Evolutionary conservation across 1,140 invertebrate species (phyloP).

Genomic region (Tyrophagus putrescentiae): DNA sequence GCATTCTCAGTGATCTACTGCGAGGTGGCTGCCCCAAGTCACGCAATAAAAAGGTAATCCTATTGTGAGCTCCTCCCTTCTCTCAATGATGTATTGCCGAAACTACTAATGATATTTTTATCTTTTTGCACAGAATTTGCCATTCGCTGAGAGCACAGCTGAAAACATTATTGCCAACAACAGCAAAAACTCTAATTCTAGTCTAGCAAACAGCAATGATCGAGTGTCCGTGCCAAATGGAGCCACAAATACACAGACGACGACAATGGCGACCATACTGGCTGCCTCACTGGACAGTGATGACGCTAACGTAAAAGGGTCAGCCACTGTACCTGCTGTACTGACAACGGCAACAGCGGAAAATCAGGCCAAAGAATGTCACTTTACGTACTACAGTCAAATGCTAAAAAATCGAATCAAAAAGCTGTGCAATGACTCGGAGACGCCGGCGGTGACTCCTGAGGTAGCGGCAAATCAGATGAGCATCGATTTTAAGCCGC

Average conservation of each 20-base stretch:
- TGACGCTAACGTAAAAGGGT: no score
- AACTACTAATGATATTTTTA: background rate
- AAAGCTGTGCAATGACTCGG: background rate
- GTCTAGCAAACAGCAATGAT: background rate
- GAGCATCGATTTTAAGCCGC: no score
- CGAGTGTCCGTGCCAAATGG: background rate
- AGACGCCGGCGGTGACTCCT: no score
- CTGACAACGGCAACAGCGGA: no score
- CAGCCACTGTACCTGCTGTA: no score
- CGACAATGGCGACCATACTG: background rate
- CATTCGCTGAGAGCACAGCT: background rate
- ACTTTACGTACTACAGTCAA: background rate
- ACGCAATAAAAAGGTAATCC: background rate
- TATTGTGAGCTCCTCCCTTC: background rate
- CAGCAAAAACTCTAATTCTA: no score
- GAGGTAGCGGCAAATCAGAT: no score
- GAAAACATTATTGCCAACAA: no score
- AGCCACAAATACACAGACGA: no score
- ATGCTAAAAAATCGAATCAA: background rate
- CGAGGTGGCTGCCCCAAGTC: background rate
- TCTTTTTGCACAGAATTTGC: background rate
- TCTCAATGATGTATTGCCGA: background rate
- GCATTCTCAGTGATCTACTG: background rate
- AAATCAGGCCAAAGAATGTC: no score
- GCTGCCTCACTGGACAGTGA: no score